Evolutionary conservation across 2,113 vertebrate species (phyloP), one percentile per base, ranked within the genome.

Genomic region (Rhabdomys dilectus): DNA sequence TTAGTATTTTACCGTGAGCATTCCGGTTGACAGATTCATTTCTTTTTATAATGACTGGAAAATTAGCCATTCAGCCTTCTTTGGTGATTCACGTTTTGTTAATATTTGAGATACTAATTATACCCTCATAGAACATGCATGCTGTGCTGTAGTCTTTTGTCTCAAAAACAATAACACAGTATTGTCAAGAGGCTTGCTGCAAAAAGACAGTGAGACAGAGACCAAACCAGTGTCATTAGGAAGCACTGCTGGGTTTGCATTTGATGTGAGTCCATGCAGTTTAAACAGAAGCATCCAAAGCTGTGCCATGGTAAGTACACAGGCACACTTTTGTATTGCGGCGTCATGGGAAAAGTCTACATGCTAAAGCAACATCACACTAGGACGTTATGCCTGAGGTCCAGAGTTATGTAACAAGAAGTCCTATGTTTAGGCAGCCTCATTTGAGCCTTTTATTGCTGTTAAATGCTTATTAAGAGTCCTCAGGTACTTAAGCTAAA

Each of bases 261-360:
- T 98, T 97, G 93, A 97, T 98, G 48, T 88, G 89, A 96, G 93
- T 62, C 15, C 92, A 91, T 85, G 24, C 72, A n/a, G 66, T 91
- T 96, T 97, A 97, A 98, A 98, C 95, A 98, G 96, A 93, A 92
- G 78, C 98, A 98, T 98, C 97, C 97, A 98, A 90, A 92, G 88
- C 12, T 56, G 53, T 94, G n/a, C 82, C 97, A 36, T 11, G 89
- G 96, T 97, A 62, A 93, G 97, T 97, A 97, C 95, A 98, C 97
- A 97, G 92, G 91, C 96, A 98, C 97, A 97, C 97, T 98, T 97
- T 68, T 98, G 70, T 98, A 97, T 98, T 97, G n/a, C 96, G 98
- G 93, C 98, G 85, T 96, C 87, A 53, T 96, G 84, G 90, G 45
- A 75, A 80, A 91, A 77, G 51, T 92, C 3, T n/a, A 76, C 88